These are phyloP conservation scores for Tuberolachnus salignus DNA, from an alignment of 2,888 invertebrate genomes.

Conservation along the genomic window DNA sequence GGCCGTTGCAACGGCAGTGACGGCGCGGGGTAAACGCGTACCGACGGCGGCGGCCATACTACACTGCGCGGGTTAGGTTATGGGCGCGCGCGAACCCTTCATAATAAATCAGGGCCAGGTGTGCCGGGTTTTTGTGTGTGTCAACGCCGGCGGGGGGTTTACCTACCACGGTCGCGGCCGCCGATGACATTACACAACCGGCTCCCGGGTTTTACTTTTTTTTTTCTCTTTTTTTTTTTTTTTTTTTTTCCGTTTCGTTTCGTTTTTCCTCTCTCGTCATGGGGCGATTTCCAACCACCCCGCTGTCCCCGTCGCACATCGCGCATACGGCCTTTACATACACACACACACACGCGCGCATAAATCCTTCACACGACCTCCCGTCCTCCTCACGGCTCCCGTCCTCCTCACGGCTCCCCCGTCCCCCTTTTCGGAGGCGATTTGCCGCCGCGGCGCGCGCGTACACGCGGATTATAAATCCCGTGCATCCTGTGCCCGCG, in stretches of 20 bases:
- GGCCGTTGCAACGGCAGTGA: neutral
- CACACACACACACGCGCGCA: neutral
- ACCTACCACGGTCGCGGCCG: conserved; percentile 35
- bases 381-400: neutral
- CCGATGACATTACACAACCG: conserved; percentile 56
- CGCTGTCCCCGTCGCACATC: conserved; percentile 27
- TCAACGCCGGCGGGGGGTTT: conserved; percentile 55
- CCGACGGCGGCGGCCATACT: no score
- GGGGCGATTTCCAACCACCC: conserved; percentile 51
- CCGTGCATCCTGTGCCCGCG: conserved; percentile 32
- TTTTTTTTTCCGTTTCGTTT: neutral
- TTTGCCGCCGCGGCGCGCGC: conserved; percentile 7
- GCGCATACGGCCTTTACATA: neutral
- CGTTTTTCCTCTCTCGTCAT: conserved; percentile 2
- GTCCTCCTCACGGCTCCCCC: neutral
- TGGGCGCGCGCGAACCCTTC: conserved; percentile 49
- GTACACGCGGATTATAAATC: conserved; percentile 50
- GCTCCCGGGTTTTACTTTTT: conserved; percentile 52
- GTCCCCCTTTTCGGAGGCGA: neutral
- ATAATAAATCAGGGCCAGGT: conserved; percentile 56
- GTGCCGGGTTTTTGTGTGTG: conserved; percentile 54
- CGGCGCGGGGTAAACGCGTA: no score
- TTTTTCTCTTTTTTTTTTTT: conserved; percentile 20
- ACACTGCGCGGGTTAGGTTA: neutral
- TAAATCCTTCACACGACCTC: conserved; percentile 33